Evolutionary conservation across 2,797 vertebrate genomes (phyloP), one percentile per base, ranked within the genome.

Genomic region (Mormyrus hasselquistii): DNA sequence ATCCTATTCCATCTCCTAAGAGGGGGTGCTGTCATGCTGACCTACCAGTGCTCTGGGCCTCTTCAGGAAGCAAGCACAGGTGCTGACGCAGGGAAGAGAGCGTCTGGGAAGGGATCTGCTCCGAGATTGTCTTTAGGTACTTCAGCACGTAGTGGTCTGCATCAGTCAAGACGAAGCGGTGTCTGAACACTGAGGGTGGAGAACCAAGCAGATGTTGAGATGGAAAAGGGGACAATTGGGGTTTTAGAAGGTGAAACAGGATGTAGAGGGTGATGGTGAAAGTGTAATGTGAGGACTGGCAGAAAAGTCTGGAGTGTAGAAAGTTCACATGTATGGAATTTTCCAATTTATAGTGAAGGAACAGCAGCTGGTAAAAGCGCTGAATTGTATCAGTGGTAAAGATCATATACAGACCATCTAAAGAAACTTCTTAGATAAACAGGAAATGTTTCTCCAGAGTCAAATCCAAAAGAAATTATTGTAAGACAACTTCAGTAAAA

Each of bases 161-260:
- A 0, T 97, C 95, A 0, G 91, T 96, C 95, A 99, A 94, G 88
- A 97, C 8, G 84, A 99, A 99, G 73, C 96, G 95, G 91, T 96
- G 97, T 88, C 96, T 91, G 53, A 99, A 98, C 90, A 98, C 98
- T 99, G 90, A 87, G 57, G 88, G 90, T 90, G 90, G 47, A 19
- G 41, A 41, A 55, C 12, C 25, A 82, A 57, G 55, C 38, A 4
- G 53, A 14, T 1, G 2, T 59, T 53, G n/a, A 57, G 38, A 41
- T 73, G 65, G 65, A 14, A 73, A 73, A 79, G 6, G 73, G 41
- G 38, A n/a, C 14, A 44, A 41, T 16, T 2, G 69, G 7, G 5
- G 47, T 14, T 85, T 3, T 4, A 53, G 10, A 41, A 25, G 16
- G 76, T 19, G 82, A 59, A 2, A 82, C 41, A 47, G 6, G 22